phyloP scores from a whole-genome alignment of 2,113 vertebrate genomes.

The Anser cygnoides region DNA sequence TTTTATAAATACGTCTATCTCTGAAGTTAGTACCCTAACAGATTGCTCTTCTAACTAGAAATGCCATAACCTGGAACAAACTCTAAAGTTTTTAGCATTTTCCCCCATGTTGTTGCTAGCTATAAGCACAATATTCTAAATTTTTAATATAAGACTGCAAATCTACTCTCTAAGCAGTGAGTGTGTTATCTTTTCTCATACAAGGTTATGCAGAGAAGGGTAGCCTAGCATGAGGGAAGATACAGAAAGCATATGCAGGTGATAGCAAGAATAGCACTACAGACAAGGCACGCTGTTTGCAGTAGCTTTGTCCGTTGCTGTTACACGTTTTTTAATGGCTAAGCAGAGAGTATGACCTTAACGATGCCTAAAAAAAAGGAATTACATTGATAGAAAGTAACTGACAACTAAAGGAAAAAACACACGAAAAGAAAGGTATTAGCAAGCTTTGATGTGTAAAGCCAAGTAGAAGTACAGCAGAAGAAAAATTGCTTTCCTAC shows the following conservation, averaged over 20 bases:
- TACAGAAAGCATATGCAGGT: neutral
- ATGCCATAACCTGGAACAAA: neutral
- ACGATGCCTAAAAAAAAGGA: neutral
- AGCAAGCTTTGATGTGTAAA: neutral
- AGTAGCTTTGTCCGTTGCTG: neutral
- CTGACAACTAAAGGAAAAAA: neutral
- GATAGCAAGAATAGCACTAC: neutral
- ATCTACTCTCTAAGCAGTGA: neutral
- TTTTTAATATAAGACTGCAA: neutral
- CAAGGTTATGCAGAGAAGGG: neutral
- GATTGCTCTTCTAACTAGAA: neutral
- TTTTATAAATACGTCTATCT: neutral
- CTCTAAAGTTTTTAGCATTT: neutral
- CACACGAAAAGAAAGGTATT: neutral
- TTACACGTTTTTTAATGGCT: neutral
- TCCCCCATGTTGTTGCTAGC: neutral
- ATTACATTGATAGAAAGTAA: neutral
- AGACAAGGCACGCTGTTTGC: neutral
- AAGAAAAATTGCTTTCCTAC: neutral
- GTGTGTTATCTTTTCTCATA: neutral
- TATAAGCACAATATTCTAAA: neutral
- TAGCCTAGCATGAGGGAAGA: neutral
- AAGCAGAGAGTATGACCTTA: neutral
- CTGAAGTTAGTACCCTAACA: neutral
- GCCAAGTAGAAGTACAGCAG: neutral